Evolutionary conservation across 2,888 invertebrate species (phyloP), one percentile per base, ranked within the genome.

Genomic region (Sminthurides aquaticus): DNA sequence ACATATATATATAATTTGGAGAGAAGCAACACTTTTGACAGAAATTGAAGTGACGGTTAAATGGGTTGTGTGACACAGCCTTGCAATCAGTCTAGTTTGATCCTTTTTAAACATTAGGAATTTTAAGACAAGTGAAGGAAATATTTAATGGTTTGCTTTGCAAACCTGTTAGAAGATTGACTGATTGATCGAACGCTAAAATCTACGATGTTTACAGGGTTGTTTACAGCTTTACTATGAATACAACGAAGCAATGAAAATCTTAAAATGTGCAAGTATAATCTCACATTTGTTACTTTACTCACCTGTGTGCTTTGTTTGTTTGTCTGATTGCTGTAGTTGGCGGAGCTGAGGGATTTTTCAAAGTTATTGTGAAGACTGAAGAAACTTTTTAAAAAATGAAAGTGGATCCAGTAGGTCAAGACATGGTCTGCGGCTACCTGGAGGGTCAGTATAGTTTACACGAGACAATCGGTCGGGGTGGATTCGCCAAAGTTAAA

Each of bases 401-500:
- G 63, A 49, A 48, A 29, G 49, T 57, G 8, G 57, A 25, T 18
- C 28, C 57, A 48, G 63, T 25, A 25, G 29, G 34, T 52, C 52
- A 52, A 22, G 52, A 52, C 52, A 52, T 52, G 52, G 20, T 60
- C 8, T 55, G 22, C 25, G 59, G 54, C 62, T 81, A 78, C 25
- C 79, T 87, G 64, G 85, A 84, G 71, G 86, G 85, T 29, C 79
- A 84, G 48, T 88, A 87, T 74, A 84, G 85, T 70, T 76, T 87
- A 48, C 84, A 86, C 70, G 86, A 85, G 77, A 88, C 87, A 1
- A 86, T 88, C 75, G 88, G 87, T 27, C 81, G 83, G 78, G 88
- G 89, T 67, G 90, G 90, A 58, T 90, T 90, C 78, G 89, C 88
- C 3, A 90, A 89, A 82, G 90, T 90, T 11, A 88, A 89, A 77